Base-by-base conservation (phyloP, 2,888 invertebrate species). In the Lymantria monacha region DNA sequence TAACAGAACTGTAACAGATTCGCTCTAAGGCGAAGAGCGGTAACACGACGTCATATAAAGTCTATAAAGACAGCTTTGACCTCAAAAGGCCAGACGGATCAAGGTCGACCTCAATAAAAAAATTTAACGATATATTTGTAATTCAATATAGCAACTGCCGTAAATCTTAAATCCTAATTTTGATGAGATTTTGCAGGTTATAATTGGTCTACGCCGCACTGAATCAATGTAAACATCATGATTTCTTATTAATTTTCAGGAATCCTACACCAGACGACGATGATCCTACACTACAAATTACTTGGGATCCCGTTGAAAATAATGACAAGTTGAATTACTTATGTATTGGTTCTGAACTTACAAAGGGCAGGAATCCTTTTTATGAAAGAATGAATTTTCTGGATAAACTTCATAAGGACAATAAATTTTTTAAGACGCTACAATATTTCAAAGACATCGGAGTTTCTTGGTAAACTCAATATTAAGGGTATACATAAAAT, bases 361-460 rank as follows among this genome's bases (percentile, higher is more conserved):
- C 88, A 1, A 87, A 86, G 57, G 89, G 89, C 7, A 76, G 78
- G 50, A 88, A 88, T 56, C 91, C 91, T 1, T 87, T 83, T 55
- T 61, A 76, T n/a, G 87, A 87, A 33, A 72, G 91, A 61, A 88
- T 91, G 87, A 60, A 69, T 10, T 88, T 90, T 65, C 91, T 91
- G 91, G 91, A 91, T 33, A 59, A 83, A 40, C 70, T 91, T 7
- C 84, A 85, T 52, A 70, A 74, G 50, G 81, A 87, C 58, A 76
- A 86, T 58, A 67, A 68, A 46, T 79, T 85, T 42, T 63, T 87
- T 9, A 82, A 79, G 68, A 69, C 81, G 40, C 57, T 85, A 13
- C 71, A 81, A 42, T 80, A 87, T 63, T 85, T 88, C 44, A 84
- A 79, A 63, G 87, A 87, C 46, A 62, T 83, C 30, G 89, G 90